A percentile compares a stretch with the other conserved stretches of the same genome.
Evolutionary conservation across 2,113 vertebrate species (phyloP).

Genomic region (Crotalus viridis): DNA sequence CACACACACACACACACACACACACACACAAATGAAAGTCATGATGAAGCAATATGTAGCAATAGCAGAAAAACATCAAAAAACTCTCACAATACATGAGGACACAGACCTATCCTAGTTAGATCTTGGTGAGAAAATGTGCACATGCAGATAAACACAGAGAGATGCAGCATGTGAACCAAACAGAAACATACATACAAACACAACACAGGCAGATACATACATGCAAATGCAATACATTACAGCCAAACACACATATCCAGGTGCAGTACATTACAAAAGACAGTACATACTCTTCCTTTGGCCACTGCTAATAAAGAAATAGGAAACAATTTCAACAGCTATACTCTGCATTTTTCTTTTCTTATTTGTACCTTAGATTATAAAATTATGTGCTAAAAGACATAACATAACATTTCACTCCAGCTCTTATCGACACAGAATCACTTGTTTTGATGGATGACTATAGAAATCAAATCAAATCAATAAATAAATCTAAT

Average conservation of each 20-base stretch:
- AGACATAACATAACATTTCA: background rate
- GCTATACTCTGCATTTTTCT: background rate
- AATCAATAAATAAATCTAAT: background rate
- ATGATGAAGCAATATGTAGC: background rate
- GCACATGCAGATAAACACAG: background rate
- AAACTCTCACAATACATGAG: background rate
- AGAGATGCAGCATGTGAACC: background rate
- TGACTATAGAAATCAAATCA: background rate
- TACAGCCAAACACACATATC: background rate
- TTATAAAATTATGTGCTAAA: background rate
- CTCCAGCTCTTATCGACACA: background rate
- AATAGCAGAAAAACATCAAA: background rate
- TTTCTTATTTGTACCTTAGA: background rate
- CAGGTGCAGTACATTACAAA: background rate
- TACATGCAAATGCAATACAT: background rate
- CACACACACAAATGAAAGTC: background rate
- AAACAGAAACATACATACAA: background rate
- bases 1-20: too few species aligned
- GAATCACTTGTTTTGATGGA: background rate
- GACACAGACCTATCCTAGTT: background rate
- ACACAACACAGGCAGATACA: background rate
- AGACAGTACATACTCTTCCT: background rate
- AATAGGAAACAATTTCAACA: background rate
- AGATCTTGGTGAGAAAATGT: background rate
- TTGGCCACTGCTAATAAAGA: background rate